Evolutionary conservation across 2,888 invertebrate species (phyloP), one percentile per base, ranked within the genome.

Genomic region (Cordilura impudica): DNA sequence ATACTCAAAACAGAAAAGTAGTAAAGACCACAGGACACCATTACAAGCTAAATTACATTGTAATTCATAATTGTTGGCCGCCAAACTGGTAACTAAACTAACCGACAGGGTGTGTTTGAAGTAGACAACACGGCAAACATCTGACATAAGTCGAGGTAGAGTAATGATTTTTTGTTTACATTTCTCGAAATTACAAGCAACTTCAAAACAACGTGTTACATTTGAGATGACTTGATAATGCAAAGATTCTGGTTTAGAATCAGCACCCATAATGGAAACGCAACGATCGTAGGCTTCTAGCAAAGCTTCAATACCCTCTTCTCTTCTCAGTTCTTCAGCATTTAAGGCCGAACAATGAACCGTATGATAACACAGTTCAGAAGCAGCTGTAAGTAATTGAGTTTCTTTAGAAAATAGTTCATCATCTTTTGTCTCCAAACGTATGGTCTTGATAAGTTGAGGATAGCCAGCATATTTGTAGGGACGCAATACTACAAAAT

Each of bases 401-500:
- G 93, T 93, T 78, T 93, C 92, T 89, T 96, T 96, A 2, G 95
- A 95, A 91, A 99, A 99, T 83, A 99, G 91, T 83, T 95, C 93
- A 73, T 98, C 97, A 86, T 98, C 99, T 66, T 94, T 94, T 0
- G 98, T 97, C 90, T 99, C 99, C 88, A 98, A 90, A 82, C 95
- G 93, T 82, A 99, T 98, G 2, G 99, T 99, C 90, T 97, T 96
- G 63, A 99, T 96, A 19, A 99, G 92, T 91, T 98, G 98, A 0
- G 98, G 97, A 91, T 99, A 99, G 10, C 99, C 99, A 72, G 99
- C 98, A 91, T 99, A 99, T 89, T 99, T 99, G 91, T 98, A 99
- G 0, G 98, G 98, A 67, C 95, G 93, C 43, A 99, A 91, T 78
- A 96, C 97, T 95, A 88, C 88, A 80, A 67, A 60, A 14, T 18